Percentiles rank a stretch among this genome's conserved stretches.
These are phyloP conservation scores for Drosophila leonis DNA, from an alignment of 2,888 invertebrate genomes.

Conservation along the genomic window DNA sequence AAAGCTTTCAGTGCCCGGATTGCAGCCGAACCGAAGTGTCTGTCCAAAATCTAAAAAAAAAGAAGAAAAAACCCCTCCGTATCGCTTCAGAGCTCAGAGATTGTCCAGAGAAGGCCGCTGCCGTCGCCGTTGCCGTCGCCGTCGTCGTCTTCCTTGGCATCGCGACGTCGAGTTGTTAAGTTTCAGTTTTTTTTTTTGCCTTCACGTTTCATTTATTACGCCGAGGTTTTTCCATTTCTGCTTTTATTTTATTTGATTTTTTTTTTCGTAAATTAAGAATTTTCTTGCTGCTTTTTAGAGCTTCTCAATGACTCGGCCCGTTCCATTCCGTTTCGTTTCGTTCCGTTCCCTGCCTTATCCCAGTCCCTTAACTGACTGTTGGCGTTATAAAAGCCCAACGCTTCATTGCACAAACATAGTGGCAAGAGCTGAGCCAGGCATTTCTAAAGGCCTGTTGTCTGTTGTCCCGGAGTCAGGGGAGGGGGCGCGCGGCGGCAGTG, in stretches of 20 bases:
- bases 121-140: not conserved
- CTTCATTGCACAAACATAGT: conserved; percentile 78
- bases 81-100: conserved; percentile 37
- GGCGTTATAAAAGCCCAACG: conserved; percentile 79
- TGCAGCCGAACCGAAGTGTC: conserved; percentile 41
- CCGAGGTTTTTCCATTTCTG: conserved; percentile 53
- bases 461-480: not conserved
- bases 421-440: conserved; percentile 34
- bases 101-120: conserved; percentile 54
- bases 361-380: conserved; percentile 68
- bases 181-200: conserved; percentile 50
- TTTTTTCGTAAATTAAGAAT: conserved; percentile 72
- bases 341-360: conserved; percentile 4
- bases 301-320: conserved; percentile 61
- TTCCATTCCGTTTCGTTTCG: conserved; percentile 14
- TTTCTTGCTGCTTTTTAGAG: conserved; percentile 69
- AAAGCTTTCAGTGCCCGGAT: conserved; percentile 72
- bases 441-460: conserved; percentile 57
- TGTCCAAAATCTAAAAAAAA: conserved; percentile 53
- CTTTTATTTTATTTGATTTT: conserved; percentile 14
- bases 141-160: not conserved
- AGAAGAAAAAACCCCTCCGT: conserved; percentile 5
- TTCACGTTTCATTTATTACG: conserved; percentile 77
- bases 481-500: not conserved
- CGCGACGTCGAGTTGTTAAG: conserved; percentile 52